Conservation (phyloP, 2,113 vertebrate genomes). For the Crotalus helleri region DNA sequence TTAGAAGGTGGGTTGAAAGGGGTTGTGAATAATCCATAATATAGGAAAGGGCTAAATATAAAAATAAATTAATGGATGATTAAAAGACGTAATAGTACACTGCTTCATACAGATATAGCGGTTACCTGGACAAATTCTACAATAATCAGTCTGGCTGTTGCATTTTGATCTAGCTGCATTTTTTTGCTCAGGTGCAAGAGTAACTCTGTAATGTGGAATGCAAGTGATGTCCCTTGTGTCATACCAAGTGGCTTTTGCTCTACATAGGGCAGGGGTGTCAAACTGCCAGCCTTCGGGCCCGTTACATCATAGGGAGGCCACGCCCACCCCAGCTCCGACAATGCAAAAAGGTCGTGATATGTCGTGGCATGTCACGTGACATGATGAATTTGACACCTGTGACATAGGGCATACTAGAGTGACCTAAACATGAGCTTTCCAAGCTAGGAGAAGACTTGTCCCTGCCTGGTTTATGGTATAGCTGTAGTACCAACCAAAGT, state of each 20-base stretch:
- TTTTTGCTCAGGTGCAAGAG: neutral
- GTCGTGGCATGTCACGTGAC: too few relatives aligned
- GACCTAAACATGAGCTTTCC: neutral
- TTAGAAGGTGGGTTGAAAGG: neutral
- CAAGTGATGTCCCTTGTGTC: neutral
- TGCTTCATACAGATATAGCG: neutral
- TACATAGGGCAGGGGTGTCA: neutral
- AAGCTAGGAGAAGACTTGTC: neutral
- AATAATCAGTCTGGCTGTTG: neutral
- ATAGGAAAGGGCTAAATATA: neutral
- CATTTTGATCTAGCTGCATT: neutral
- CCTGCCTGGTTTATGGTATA: neutral
- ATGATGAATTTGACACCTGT: too few relatives aligned
- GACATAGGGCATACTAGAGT: neutral
- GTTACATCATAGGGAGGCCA: too few relatives aligned
- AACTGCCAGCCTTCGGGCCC: too few relatives aligned
- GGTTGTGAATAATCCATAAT: neutral
- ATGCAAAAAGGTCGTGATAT: too few relatives aligned
- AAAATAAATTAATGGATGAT: neutral
- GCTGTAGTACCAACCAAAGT: neutral
- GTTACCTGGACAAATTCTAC: neutral
- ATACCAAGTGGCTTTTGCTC: neutral
- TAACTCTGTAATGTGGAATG: neutral
- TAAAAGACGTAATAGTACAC: neutral
- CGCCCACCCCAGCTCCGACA: too few relatives aligned